Percentiles rank a stretch among this genome's conserved stretches.
These are phyloP conservation scores for Ophthalmolycus amberensis DNA, from an alignment of 2,113 vertebrate genomes.

Conservation along the genomic window DNA sequence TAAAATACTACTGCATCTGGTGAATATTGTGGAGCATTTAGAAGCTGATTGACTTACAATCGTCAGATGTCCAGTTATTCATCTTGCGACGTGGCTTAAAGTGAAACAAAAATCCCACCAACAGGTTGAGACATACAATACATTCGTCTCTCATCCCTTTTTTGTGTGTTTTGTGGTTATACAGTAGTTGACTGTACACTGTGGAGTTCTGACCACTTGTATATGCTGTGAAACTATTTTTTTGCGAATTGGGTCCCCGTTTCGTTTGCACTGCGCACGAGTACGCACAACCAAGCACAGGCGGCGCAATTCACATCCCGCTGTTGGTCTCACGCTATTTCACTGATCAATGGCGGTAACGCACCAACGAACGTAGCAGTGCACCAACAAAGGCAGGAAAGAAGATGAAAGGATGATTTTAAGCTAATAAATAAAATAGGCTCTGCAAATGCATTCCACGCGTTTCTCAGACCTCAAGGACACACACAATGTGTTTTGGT, in stretches of 20 bases:
- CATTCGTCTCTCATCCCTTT: too few species aligned
- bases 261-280: neutral
- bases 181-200: neutral
- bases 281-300: neutral
- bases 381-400: slow-evolving; percentile 5
- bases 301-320: neutral
- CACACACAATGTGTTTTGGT: neutral
- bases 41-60: neutral
- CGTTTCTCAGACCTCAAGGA: neutral
- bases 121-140: too few species aligned
- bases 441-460: neutral
- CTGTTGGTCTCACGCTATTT: neutral
- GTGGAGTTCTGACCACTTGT: neutral
- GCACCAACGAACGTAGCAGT: neutral
- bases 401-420: neutral
- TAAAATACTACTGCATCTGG: neutral
- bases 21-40: neutral
- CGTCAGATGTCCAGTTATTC: too few species aligned
- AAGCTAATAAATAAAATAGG: neutral
- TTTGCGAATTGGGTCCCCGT: neutral
- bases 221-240: neutral
- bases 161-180: neutral
- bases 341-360: neutral
- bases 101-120: too few species aligned
- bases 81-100: too few species aligned